Evolutionary conservation across 2,113 vertebrate species (phyloP).

Genomic region (Amia ocellicauda): DNA sequence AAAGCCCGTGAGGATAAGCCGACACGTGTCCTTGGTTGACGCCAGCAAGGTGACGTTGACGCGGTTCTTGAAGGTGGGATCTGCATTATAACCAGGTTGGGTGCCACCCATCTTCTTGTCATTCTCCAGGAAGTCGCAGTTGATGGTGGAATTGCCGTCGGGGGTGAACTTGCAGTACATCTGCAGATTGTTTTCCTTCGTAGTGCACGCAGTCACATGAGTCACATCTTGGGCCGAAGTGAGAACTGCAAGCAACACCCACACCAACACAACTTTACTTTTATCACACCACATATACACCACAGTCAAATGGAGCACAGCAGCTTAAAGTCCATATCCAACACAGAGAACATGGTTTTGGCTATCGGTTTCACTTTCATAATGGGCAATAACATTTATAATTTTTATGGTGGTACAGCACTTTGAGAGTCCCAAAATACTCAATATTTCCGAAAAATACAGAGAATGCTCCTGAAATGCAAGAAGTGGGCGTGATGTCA

Average conservation of each 20-base stretch:
- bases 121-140: constrained; percentile 15
- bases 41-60: constrained; percentile 7
- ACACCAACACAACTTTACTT: too few relatives aligned
- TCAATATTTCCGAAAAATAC: too few relatives aligned
- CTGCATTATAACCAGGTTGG: background rate
- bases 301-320: too few relatives aligned
- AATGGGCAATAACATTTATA: too few relatives aligned
- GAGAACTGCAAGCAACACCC: background rate
- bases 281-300: too few relatives aligned
- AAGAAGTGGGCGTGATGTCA: too few relatives aligned
- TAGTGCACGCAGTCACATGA: constrained; percentile 4
- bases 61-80: background rate
- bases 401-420: too few relatives aligned
- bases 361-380: too few relatives aligned
- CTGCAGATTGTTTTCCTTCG: constrained; percentile 6
- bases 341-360: too few relatives aligned
- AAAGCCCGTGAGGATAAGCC: background rate
- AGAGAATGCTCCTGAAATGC: too few relatives aligned
- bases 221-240: background rate
- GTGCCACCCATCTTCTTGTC: constrained; percentile 12
- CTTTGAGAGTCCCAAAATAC: too few relatives aligned
- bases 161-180: constrained; percentile 8
- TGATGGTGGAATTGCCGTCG: background rate
- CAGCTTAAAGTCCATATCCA: too few relatives aligned
- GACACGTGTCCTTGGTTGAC: background rate